Percentiles rank a stretch among this genome's conserved stretches.
These are phyloP conservation scores for Gymnogyps californianus DNA, from an alignment of 2,113 vertebrate genomes.

Conservation along the genomic window DNA sequence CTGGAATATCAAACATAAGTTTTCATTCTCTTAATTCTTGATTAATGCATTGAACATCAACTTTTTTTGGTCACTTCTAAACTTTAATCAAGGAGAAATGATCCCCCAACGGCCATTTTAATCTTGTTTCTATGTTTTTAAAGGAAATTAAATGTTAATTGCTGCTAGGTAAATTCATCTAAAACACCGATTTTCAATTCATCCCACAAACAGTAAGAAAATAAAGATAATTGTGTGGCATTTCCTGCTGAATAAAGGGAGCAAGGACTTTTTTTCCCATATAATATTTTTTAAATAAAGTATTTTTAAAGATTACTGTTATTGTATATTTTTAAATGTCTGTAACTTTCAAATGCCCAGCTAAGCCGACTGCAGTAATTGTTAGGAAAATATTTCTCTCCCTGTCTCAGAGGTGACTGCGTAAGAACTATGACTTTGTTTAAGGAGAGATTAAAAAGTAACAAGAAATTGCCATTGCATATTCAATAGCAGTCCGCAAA, in stretches of 20 bases:
- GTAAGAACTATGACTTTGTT: slow-evolving; percentile 47
- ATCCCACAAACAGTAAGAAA: slow-evolving; percentile 60
- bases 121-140: slow-evolving; percentile 56
- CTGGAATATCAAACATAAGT: not conserved
- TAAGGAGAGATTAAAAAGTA: slow-evolving; percentile 21
- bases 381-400: slow-evolving; percentile 48
- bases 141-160: slow-evolving; percentile 62
- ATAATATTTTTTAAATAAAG: slow-evolving; percentile 43
- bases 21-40: slow-evolving; percentile 34
- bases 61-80: slow-evolving; percentile 11
- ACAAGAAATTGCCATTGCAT: not conserved
- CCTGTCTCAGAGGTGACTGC: not conserved
- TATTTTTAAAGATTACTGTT: slow-evolving; percentile 40
- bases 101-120: slow-evolving; percentile 33
- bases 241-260: slow-evolving; percentile 55
- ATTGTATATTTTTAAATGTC: slow-evolving; percentile 9
- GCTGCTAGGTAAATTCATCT: slow-evolving; percentile 16
- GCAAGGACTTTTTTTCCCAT: not conserved
- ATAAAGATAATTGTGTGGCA: slow-evolving; percentile 58
- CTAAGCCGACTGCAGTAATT: not conserved
- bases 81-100: slow-evolving; percentile 46
- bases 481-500: not conserved
- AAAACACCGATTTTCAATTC: slow-evolving; percentile 36
- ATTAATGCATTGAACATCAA: slow-evolving; percentile 29
- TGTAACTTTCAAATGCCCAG: not conserved